phyloP scores from a whole-genome alignment of 1,140 invertebrate genomes.

The Fopius arisanus region DNA sequence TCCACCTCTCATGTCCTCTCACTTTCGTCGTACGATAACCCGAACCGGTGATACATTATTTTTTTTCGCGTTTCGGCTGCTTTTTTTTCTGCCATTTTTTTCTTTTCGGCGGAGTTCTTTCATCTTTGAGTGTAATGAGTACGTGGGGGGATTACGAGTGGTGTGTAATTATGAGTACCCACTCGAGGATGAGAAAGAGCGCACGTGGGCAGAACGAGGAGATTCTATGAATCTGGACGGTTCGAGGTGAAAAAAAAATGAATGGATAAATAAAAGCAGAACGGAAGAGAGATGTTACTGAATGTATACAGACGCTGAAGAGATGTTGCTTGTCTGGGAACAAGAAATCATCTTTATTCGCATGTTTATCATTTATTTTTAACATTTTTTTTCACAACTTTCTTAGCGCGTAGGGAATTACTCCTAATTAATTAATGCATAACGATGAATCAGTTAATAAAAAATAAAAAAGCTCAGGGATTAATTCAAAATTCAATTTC shows the following conservation, averaged over 20 bases:
- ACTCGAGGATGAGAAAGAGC: background rate
- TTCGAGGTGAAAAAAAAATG: background rate
- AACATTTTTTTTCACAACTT: no score
- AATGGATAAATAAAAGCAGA: background rate
- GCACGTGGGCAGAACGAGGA: background rate
- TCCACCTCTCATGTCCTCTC: constrained; percentile 46
- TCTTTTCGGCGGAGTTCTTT: background rate
- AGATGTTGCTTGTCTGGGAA: background rate
- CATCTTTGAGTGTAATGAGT: background rate
- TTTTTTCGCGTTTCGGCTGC: constrained; percentile 7
- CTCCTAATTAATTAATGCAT: no score
- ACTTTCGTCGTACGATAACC: constrained; percentile 59
- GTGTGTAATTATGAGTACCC: background rate
- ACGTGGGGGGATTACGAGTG: background rate
- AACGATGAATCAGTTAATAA: no score
- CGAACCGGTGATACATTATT: constrained; percentile 44
- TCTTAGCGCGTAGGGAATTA: no score
- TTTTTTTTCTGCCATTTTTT: background rate
- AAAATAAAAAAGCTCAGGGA: no score
- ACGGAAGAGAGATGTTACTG: background rate
- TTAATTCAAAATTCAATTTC: no score
- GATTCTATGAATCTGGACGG: background rate
- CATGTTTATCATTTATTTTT: background rate
- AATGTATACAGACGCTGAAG: background rate
- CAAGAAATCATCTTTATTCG: background rate